phyloP scores from a whole-genome alignment of 2,888 invertebrate genomes.

The Hololepta plana region DNA sequence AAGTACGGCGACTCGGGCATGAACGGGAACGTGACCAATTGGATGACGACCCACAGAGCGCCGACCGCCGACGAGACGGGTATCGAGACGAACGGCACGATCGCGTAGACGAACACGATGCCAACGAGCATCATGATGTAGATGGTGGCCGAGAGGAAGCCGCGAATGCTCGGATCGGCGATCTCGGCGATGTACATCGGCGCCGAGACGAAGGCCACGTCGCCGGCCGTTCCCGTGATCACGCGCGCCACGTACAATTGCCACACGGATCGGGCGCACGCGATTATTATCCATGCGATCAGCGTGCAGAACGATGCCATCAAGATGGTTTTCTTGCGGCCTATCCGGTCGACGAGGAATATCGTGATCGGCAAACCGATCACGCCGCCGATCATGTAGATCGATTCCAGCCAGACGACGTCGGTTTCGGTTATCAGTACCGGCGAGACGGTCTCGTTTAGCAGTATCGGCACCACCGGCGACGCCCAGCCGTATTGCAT shows the following conservation, averaged over 20 bases:
- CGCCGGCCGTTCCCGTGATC: conserved; percentile 23
- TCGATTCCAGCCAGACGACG: conserved; percentile 16
- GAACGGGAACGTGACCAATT: conserved; percentile 20
- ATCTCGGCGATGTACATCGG: conserved; percentile 27
- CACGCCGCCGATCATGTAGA: conserved; percentile 18
- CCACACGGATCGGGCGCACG: conserved; percentile 17
- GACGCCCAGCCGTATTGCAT: conserved; percentile 27
- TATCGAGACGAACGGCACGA: conserved; percentile 22
- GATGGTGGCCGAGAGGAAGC: conserved; percentile 23
- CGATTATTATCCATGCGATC: conserved; percentile 22
- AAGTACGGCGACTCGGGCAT: conserved; percentile 27
- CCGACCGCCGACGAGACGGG: conserved; percentile 21
- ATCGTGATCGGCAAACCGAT: conserved; percentile 19
- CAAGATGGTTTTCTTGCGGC: conserved; percentile 18
- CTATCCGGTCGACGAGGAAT: conserved; percentile 12
- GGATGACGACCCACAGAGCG: conserved; percentile 15
- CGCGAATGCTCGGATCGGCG: conserved; percentile 24
- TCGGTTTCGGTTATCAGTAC: conserved; percentile 13
- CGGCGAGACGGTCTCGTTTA: conserved; percentile 17
- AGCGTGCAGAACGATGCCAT: conserved; percentile 19
- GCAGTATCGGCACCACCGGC: conserved; percentile 20
- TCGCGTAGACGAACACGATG: conserved; percentile 21
- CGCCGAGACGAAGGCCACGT: conserved; percentile 25
- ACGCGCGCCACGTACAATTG: conserved; percentile 22
- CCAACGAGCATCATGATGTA: conserved; percentile 26